These are phyloP conservation scores for Drosophila maculinotata DNA, from an alignment of 2,888 invertebrate genomes.

Conservation along the genomic window DNA sequence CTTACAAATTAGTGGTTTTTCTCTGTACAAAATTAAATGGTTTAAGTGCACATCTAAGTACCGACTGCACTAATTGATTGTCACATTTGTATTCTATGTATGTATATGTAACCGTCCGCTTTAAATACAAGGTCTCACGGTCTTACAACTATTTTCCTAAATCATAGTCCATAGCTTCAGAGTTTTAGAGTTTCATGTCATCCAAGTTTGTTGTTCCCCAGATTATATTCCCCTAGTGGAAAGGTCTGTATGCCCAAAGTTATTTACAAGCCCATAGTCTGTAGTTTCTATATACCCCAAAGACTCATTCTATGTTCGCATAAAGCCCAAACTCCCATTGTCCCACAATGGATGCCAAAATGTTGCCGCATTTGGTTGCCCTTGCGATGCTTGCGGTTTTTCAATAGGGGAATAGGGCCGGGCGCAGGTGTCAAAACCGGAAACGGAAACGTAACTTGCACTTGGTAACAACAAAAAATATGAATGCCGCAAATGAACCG, in stretches of 20 bases:
- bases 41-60: too few species aligned
- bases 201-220: background rate
- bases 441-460: constrained; percentile 55
- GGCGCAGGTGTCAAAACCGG: constrained; percentile 56
- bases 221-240: background rate
- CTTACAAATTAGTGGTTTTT: too few species aligned
- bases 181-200: too few species aligned
- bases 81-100: too few species aligned
- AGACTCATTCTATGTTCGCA: background rate
- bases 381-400: constrained; percentile 13
- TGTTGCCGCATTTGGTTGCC: constrained; percentile 31
- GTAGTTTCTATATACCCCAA: background rate
- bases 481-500: constrained; percentile 43
- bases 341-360: constrained; percentile 6
- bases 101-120: too few species aligned
- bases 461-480: constrained; percentile 40
- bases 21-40: too few species aligned
- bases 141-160: too few species aligned
- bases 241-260: background rate
- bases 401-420: background rate
- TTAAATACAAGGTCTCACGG: too few species aligned
- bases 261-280: background rate
- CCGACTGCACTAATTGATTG: too few species aligned
- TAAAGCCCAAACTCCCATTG: background rate
- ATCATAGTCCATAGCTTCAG: too few species aligned